Percentiles rank a stretch among this genome's conserved stretches.
Conservation (phyloP, 2,113 vertebrate species). For the Leptodactylus fuscus region DNA sequence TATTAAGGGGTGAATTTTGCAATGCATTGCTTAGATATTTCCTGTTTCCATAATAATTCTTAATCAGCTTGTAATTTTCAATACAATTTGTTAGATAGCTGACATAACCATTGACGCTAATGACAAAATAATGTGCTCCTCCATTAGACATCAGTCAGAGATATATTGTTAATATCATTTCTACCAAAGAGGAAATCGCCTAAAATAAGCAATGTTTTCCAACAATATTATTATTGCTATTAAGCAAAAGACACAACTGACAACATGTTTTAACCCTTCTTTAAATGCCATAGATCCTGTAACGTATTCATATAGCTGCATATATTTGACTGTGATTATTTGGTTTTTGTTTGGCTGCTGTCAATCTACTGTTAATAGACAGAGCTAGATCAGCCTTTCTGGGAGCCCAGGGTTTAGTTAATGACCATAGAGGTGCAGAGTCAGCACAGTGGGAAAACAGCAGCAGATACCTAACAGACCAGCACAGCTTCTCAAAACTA, state of each 20-base stretch:
- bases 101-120: background rate
- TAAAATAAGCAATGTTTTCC: background rate
- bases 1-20: background rate
- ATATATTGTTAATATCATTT: background rate
- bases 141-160: background rate
- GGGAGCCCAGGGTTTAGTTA: constrained; percentile 37
- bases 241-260: background rate
- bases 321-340: background rate
- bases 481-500: constrained; percentile 37
- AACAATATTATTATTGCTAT: background rate
- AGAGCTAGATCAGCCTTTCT: constrained; percentile 43
- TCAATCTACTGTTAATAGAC: constrained; percentile 26
- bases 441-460: constrained; percentile 40
- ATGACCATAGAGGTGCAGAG: constrained; percentile 36
- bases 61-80: background rate
- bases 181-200: background rate
- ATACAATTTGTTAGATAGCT: background rate
- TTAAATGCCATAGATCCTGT: background rate
- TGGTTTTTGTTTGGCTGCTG: constrained; percentile 19
- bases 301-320: background rate
- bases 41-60: background rate
- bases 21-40: background rate
- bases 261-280: background rate
- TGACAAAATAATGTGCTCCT: constrained; percentile 8
- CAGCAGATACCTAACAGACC: constrained; percentile 42